A percentile compares a stretch with the other conserved stretches of the same genome.
phyloP scores from a whole-genome alignment of 2,113 vertebrate species.

The Collichthys lucidus region DNA sequence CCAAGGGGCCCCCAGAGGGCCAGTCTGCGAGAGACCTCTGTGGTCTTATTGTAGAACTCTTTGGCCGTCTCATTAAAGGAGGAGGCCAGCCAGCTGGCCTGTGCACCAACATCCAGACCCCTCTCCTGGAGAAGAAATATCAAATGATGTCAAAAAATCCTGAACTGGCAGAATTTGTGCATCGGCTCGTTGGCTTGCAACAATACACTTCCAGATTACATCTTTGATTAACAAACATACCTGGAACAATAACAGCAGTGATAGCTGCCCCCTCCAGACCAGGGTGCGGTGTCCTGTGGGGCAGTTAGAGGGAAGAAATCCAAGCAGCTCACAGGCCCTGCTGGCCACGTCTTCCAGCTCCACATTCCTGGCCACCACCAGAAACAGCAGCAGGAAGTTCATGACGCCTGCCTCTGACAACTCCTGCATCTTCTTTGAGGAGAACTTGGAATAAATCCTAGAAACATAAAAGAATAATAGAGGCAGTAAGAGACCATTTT shows the following conservation, averaged over 20 bases:
- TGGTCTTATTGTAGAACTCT: constrained; percentile 93
- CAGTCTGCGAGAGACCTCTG: constrained; percentile 84
- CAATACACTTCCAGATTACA: not conserved
- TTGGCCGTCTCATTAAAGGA: constrained; percentile 91
- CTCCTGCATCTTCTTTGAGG: constrained; percentile 93
- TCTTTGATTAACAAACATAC: constrained; percentile 39
- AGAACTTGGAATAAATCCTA: constrained; percentile 98
- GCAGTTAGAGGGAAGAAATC: constrained; percentile 83
- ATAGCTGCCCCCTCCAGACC: constrained; percentile 92
- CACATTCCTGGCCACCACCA: constrained; percentile 86
- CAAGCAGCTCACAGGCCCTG: constrained; percentile 88
- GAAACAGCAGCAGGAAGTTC: constrained; percentile 93
- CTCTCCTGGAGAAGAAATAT: constrained; percentile 81
- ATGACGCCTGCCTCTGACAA: constrained; percentile 92
- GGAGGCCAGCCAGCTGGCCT: constrained; percentile 87
- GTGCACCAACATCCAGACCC: constrained; percentile 89
- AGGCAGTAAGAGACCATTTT: not conserved
- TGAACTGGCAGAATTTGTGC: not conserved
- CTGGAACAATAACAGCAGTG: constrained; percentile 90
- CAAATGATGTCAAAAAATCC: not conserved
- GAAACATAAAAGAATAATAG: constrained; percentile 14
- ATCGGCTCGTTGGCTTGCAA: not conserved
- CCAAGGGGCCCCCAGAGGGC: constrained; percentile 92
- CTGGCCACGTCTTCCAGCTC: constrained; percentile 91
- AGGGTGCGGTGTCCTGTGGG: constrained; percentile 83